Base-by-base conservation (phyloP, 2,888 invertebrate species). In the Drosophila helvetica region DNA sequence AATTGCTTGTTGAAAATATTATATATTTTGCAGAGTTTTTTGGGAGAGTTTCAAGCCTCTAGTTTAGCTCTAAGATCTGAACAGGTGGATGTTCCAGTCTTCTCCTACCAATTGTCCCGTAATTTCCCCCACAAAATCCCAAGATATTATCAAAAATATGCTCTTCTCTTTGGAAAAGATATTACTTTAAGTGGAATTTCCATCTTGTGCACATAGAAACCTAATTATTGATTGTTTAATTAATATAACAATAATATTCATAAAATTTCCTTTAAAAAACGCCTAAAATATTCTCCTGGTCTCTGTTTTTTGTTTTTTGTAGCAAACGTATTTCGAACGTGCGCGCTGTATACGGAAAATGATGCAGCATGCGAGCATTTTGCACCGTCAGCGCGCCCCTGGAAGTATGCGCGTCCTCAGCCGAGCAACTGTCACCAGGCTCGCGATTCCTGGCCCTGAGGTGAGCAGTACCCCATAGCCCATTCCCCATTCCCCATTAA, bases 331-430 rank as follows among this genome's bases (percentile, higher is more conserved):
- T 92, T 92, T 92, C 91, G 84, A 89, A 91, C 89, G 89, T 87
- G 87, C 90, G 90, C 90, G 90, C 90, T 91, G 92, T 89, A 90
- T 90, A 90, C 86, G 91, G 91, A 92, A 92, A 92, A 92, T 89
- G 92, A 92, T 92, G 92, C 92, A 92, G 95, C 94, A 94, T 94
- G 94, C 94, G 94, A 93, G 92, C 93, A 94, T 95, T 94, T 94
- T 95, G 95, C 94, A 95, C 95, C 94, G 95, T 95, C 94, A 95
- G 95, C 95, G 94, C 94, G 94, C 95, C 95, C 93, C 93, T 95
- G 94, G 95, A 95, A 94, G 95, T 95, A 93, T 95, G 95, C 93
- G 94, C 93, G 93, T 94, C 94, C 92, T 94, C 92, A 90, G 91
- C 92, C 90, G 91, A 92, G 90, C 92, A 92, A 86, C 93, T 94